phyloP scores from a whole-genome alignment of 92 coral and sea anemone genomes.

The Parazoanthus atlanticus region DNA sequence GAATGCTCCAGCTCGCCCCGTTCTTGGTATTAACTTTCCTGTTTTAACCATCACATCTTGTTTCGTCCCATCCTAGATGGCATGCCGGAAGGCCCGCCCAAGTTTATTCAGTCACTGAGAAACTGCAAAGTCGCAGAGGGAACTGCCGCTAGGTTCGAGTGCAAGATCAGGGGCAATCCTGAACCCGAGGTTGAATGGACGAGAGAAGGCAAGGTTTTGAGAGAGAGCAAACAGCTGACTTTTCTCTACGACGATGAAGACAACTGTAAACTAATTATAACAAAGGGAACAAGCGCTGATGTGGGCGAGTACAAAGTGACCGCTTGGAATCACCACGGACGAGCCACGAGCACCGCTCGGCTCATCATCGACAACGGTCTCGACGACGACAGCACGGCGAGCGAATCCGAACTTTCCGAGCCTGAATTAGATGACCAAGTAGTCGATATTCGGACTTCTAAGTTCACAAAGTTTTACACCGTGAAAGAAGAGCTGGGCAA shows the following conservation, averaged over 20 bases:
- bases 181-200: conserved; percentile 97
- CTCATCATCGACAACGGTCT: conserved; percentile 77
- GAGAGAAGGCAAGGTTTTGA: conserved; percentile 82
- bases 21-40: not conserved
- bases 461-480: conserved; percentile 78
- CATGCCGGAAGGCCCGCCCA: conserved; percentile 96
- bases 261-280: conserved; percentile 92
- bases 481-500: conserved; percentile 94
- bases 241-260: conserved; percentile 94
- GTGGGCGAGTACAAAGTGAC: conserved; percentile 97
- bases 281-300: conserved; percentile 90
- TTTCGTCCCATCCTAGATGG: conserved; percentile 82
- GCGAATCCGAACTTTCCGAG: conserved; percentile 79
- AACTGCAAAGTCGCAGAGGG: conserved; percentile 94
- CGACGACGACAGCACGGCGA: conserved; percentile 78
- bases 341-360: conserved; percentile 83
- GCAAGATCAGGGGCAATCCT: conserved; percentile 91
- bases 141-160: conserved; percentile 97
- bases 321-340: conserved; percentile 88
- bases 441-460: conserved; percentile 65
- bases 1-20: conserved; percentile 24
- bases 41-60: conserved; percentile 51
- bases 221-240: conserved; percentile 95
- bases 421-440: conserved; percentile 66
- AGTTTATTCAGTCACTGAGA: conserved; percentile 80